Conservation (phyloP, 2,797 vertebrate species). For the Phyllotis vaccarum region DNA sequence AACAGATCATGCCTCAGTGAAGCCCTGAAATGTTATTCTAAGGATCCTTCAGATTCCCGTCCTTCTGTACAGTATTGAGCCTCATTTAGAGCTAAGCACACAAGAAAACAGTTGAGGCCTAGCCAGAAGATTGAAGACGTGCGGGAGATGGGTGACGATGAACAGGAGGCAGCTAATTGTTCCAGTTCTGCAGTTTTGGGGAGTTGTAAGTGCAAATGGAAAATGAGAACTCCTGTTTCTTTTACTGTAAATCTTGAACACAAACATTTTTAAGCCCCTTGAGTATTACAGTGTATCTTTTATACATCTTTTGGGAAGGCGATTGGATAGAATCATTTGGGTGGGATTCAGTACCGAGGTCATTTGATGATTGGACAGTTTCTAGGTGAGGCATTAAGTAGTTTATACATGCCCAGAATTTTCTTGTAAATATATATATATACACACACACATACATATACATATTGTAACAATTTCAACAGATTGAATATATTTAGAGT, state of each 20-base stretch:
- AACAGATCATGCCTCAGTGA: slow-evolving; percentile 64
- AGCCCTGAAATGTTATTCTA: slow-evolving; percentile 61
- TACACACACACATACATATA: slow-evolving; percentile 20
- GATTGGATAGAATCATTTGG: slow-evolving; percentile 27
- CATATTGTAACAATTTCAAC: slow-evolving; percentile 43
- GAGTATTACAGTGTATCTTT: slow-evolving; percentile 61
- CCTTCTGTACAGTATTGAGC: not conserved
- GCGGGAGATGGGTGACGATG: slow-evolving; percentile 68
- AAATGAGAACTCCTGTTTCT: slow-evolving; percentile 52
- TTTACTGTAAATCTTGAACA: slow-evolving; percentile 56
- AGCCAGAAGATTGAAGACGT: slow-evolving; percentile 20
- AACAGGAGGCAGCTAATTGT: slow-evolving; percentile 72
- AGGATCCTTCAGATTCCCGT: slow-evolving; percentile 54
- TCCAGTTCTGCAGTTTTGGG: slow-evolving; percentile 52
- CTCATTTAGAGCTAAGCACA: not conserved
- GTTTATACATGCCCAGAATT: slow-evolving; percentile 66
- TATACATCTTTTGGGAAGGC: slow-evolving; percentile 36
- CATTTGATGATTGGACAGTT: slow-evolving; percentile 49
- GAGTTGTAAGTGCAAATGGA: slow-evolving; percentile 50
- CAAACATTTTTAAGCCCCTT: slow-evolving; percentile 49
- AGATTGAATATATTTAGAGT: slow-evolving; percentile 34
- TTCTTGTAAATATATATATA: slow-evolving; percentile 18
- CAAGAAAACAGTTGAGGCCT: not conserved
- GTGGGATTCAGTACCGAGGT: slow-evolving; percentile 59
- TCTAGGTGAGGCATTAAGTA: slow-evolving; percentile 53